Evolutionary conservation across 2,888 invertebrate species (phyloP), one percentile per base, ranked within the genome.

Genomic region (Mechanitis messenoides): DNA sequence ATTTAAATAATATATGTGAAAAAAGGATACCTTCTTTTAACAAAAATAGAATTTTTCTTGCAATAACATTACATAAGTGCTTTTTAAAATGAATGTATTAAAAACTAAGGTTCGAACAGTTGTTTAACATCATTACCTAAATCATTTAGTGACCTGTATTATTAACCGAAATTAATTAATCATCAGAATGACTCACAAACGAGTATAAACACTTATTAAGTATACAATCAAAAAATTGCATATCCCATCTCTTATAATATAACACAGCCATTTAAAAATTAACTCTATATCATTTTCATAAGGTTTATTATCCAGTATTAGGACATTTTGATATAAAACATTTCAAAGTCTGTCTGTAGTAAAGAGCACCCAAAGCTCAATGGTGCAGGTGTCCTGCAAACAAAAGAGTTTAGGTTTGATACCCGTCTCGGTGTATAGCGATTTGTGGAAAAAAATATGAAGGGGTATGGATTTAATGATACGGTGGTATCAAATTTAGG

Each of bases 301-400:
- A 62, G 64, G 64, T 67, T n/a, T 1, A 70, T 61, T 68, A 62
- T 75, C 0, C 1, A 38, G 50, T 53, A 33, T 0, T 2, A 65
- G 20, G 3, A 2, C 0, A 0, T 35, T 11, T 31, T 38, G 3
- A 63, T 47, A 60, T 82, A 74, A 0, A 69, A 59, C 72, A 45
- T 78, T 85, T 65, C 76, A 28, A 55, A 60, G 83, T 85, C 83
- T 85, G 71, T 74, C 57, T 66, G 59, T 70, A 64, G 69, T 78
- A 79, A 85, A 86, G 81, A 81, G 86, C 87, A 86, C 87, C 88
- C 85, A 85, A 75, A 72, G 80, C 78, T 81, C 77, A 77, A 85
- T 81, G 74, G 79, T 80, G 87, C 87, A 89, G 88, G 89, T 89
- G 89, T 88, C 76, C 78, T 71, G 66, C 71, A 73, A 82, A 88